These are phyloP conservation scores for Sphaerophoria rueppellii DNA, from an alignment of 2,888 invertebrate species.

Conservation along the genomic window DNA sequence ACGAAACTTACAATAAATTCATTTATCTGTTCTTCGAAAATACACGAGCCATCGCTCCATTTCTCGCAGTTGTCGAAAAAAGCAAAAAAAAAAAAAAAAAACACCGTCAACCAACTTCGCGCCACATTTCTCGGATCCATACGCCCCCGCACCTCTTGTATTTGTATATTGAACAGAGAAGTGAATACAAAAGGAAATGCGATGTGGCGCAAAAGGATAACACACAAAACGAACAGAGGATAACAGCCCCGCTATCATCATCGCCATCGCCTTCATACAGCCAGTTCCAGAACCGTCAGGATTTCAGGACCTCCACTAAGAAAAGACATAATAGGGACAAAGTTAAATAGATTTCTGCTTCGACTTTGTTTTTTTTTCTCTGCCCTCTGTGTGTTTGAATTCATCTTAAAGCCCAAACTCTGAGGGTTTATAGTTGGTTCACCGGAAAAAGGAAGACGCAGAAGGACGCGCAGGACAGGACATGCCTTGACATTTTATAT, in stretches of 20 bases:
- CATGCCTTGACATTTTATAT: not conserved
- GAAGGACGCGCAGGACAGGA: constrained; percentile 28
- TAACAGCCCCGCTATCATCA: constrained; percentile 23
- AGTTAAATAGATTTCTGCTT: constrained; percentile 63
- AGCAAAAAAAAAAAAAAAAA: not conserved
- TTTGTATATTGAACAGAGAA: constrained; percentile 12
- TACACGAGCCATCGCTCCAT: constrained; percentile 31
- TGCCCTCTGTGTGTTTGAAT: not conserved
- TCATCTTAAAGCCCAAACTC: constrained; percentile 51
- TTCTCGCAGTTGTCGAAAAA: not conserved
- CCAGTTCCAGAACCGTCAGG: constrained; percentile 31
- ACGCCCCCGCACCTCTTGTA: not conserved
- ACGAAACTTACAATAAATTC: constrained; percentile 72
- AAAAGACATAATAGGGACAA: constrained; percentile 70
- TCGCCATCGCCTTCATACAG: constrained; percentile 13
- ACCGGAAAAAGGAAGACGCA: constrained; percentile 31
- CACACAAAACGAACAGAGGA: constrained; percentile 44
- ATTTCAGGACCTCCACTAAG: constrained; percentile 14
- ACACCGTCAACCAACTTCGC: not conserved
- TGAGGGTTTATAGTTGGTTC: constrained; percentile 23
- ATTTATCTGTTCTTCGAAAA: constrained; percentile 66
- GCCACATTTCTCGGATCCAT: not conserved
- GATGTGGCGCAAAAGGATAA: constrained; percentile 59
- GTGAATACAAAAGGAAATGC: constrained; percentile 65
- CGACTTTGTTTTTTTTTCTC: constrained; percentile 18